Base-by-base conservation (phyloP, 2,113 vertebrate species). In the Okapia johnstoni region DNA sequence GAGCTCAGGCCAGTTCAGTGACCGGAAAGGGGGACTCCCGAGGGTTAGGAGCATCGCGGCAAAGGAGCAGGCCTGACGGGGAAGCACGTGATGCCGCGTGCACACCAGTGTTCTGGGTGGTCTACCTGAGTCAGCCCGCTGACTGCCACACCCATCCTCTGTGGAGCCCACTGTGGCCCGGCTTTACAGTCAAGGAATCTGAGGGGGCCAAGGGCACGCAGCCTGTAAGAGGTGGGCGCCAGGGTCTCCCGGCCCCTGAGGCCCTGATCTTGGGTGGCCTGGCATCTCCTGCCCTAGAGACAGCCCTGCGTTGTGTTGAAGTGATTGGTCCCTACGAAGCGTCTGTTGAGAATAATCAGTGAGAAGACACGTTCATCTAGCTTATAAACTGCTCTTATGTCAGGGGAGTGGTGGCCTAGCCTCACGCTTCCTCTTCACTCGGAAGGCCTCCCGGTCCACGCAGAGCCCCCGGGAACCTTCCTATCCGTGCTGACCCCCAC, bases 1-100 rank as follows among this genome's bases (percentile, higher is more conserved):
- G n/a, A 12, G 85, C 28, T 23, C 3, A 2, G 83, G 25, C 17
- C 10, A 1, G 4, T 23, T 13, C 26, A 0, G 11, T 1, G 60
- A 40, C 61, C 8, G 0, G 10, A 2, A 6, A n/a, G 2, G 3
- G 54, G 1, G 85, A 5, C 4, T 2, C 3, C 0, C 0, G 0
- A 26, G 28, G 0, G 4, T 13, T 0, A 1, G 8, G 76, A 50
- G 10, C 21, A 0, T 16, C 13, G 2, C 0, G 25, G 50, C 17
- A 9, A 81, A n/a, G 48, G 52, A 43, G 26, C 21, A 6, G 52
- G 13, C 50, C 13, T 6, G 11, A 48, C 2, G 6, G 55, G 14
- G 30, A 5, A 4, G 7, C 52, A 19, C 3, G 2, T 1, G 79
- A 7, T 5, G 36, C 48, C 1, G 1, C 7, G 2, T 1, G 3